Percentiles rank a stretch among this genome's conserved stretches.
These are phyloP conservation scores for Centropus bengalensis DNA, from an alignment of 2,113 vertebrate genomes.

Conservation along the genomic window DNA sequence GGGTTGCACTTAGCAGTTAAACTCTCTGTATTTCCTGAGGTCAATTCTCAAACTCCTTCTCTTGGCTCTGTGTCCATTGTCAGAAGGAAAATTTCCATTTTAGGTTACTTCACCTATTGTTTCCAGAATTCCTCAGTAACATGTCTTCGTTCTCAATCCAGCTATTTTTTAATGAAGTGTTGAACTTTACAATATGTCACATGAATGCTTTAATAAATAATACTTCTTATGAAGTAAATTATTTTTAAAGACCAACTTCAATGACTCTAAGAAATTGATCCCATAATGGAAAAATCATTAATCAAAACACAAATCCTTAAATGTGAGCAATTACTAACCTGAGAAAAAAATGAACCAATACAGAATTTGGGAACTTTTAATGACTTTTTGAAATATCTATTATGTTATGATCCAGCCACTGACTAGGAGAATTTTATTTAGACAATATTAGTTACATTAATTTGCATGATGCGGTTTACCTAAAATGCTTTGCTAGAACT, in stretches of 20 bases:
- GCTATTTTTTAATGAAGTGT: neutral
- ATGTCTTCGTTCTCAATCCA: neutral
- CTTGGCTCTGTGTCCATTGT: neutral
- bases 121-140: neutral
- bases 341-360: neutral
- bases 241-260: neutral
- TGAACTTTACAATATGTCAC: neutral
- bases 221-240: neutral
- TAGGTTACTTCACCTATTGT: neutral
- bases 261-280: neutral
- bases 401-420: neutral
- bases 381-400: neutral
- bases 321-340: neutral
- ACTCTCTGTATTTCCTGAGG: neutral
- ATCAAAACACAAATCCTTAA: neutral
- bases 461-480: neutral
- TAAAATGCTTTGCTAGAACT: slow-evolving; percentile 2
- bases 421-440: neutral
- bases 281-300: neutral
- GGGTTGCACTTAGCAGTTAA: neutral
- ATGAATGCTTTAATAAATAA: neutral
- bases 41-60: neutral
- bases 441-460: neutral
- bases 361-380: neutral
- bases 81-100: neutral